A percentile compares a stretch with the other conserved stretches of the same genome.
These are phyloP conservation scores for Synergus gifuensis DNA, from an alignment of 2,888 invertebrate genomes.

Conservation along the genomic window DNA sequence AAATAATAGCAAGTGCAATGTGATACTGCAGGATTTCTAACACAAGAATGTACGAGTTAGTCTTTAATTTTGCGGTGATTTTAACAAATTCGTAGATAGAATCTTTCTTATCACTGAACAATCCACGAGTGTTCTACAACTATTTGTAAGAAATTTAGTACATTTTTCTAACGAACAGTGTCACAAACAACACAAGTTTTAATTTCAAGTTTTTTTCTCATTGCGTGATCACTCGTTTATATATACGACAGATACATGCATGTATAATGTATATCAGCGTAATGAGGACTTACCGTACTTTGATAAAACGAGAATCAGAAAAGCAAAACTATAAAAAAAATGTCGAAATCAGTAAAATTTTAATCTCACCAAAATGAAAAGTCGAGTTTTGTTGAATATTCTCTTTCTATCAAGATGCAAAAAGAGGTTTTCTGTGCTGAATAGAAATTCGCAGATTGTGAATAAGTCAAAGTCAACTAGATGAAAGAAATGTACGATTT, in stretches of 20 bases:
- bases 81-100: slow-evolving; percentile 20
- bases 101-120: background rate
- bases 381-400: background rate
- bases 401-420: slow-evolving; percentile 3
- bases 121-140: background rate
- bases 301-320: background rate
- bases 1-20: slow-evolving; percentile 48
- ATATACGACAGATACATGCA: background rate
- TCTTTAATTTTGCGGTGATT: slow-evolving; percentile 16
- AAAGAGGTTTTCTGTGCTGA: background rate
- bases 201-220: background rate
- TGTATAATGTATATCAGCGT: background rate
- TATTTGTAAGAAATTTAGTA: background rate
- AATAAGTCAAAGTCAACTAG: slow-evolving; percentile 1
- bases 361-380: background rate
- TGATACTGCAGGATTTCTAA: slow-evolving; percentile 52
- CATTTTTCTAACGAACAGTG: background rate
- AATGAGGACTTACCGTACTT: background rate
- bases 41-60: background rate
- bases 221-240: slow-evolving; percentile 1
- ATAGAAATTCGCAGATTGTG: slow-evolving; percentile 20
- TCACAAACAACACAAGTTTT: background rate
- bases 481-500: slow-evolving; percentile 9
- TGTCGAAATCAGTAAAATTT: background rate
- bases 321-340: background rate